Evolutionary conservation across 2,113 vertebrate genomes (phyloP).

Genomic region (Setophaga kirtlandii): DNA sequence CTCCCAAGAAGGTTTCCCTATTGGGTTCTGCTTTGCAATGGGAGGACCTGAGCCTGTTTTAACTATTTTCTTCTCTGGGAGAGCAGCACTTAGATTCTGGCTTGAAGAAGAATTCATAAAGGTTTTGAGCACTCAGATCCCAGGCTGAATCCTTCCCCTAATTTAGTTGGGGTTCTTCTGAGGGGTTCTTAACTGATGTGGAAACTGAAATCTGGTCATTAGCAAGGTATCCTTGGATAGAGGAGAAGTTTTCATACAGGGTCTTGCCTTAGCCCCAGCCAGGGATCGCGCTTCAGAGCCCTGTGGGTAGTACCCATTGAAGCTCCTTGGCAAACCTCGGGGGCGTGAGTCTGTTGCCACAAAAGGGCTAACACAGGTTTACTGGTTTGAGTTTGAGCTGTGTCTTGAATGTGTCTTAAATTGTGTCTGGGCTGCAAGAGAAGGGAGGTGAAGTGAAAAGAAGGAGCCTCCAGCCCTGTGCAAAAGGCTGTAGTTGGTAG

Average conservation of each 20-base stretch:
- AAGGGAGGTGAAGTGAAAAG: too few relatives aligned
- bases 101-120: neutral
- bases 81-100: neutral
- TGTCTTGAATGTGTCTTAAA: too few relatives aligned
- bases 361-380: neutral
- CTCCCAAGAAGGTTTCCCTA: neutral
- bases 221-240: accelerated
- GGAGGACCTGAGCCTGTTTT: neutral
- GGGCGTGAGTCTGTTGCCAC: accelerated
- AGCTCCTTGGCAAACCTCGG: accelerated
- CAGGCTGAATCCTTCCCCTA: neutral
- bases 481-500: neutral
- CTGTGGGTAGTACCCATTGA: neutral
- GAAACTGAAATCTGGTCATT: neutral
- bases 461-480: too few relatives aligned
- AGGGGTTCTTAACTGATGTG: neutral
- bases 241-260: neutral
- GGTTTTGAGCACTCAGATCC: neutral
- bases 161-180: neutral
- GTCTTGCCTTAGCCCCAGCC: neutral
- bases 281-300: neutral
- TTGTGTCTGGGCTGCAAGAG: too few relatives aligned
- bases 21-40: neutral
- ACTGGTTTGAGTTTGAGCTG: too few relatives aligned
- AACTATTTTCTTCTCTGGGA: neutral